phyloP scores from a whole-genome alignment of 2,113 vertebrate species.

The Pardalotus punctatus region DNA sequence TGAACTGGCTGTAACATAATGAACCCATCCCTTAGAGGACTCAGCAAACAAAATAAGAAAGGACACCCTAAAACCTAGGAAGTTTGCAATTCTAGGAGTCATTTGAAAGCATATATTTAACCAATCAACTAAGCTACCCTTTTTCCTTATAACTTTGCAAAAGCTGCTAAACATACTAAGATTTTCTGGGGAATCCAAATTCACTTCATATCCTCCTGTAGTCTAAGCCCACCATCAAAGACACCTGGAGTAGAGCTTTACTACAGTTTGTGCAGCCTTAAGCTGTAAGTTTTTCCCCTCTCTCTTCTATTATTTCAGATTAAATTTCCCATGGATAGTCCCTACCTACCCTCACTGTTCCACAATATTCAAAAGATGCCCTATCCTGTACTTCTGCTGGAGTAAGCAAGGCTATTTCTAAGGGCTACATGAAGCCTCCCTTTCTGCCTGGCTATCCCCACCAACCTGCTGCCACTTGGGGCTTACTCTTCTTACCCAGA shows the following conservation, averaged over 20 bases:
- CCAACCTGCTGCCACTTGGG: not conserved
- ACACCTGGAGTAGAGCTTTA: not conserved
- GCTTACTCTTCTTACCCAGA: not conserved
- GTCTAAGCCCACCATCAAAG: not conserved
- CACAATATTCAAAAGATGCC: not conserved
- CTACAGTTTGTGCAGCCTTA: not conserved
- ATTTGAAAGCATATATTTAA: not conserved
- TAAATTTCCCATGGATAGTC: not conserved
- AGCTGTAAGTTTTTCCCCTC: fast-evolving
- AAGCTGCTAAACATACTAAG: not conserved
- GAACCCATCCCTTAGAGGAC: not conserved
- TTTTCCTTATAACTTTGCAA: not conserved
- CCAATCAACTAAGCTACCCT: not conserved
- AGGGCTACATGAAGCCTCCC: not conserved
- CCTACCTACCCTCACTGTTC: not conserved
- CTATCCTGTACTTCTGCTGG: not conserved
- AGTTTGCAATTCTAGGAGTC: not conserved
- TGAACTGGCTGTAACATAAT: not conserved
- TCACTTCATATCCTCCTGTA: not conserved
- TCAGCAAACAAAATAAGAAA: not conserved
- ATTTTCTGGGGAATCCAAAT: not conserved
- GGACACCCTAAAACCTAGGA: not conserved
- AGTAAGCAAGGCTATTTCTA: not conserved
- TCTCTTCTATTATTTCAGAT: not conserved
- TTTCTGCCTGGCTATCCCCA: not conserved